Base-by-base conservation (phyloP, 1,140 invertebrate species). In the Cyclina sinensis region DNA sequence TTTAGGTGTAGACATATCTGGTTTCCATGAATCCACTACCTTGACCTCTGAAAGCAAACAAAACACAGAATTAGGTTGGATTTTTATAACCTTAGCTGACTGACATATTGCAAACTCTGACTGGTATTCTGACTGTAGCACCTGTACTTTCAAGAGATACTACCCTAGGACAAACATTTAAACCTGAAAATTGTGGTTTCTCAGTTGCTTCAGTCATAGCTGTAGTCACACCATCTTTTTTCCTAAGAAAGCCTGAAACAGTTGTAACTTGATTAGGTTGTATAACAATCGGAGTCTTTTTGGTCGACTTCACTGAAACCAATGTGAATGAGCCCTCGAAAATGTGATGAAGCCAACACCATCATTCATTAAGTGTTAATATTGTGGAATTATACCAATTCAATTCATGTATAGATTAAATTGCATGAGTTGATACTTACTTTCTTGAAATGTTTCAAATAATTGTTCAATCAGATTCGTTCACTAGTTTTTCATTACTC, bases 1-100 rank as follows among this genome's bases (percentile, higher is more conserved):
- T 35, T 83, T 51, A 46, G 81, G 62, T 21, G 21, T 5, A 21
- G 37, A 48, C 39, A 48, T 35, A 21, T 46, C 62, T 24, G 57
- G 57, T 18, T 24, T 59, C 81, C n/a, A 35, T 27, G 5, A n/a
- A n/a, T n/a, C n/a, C n/a, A n/a, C n/a, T n/a, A n/a, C n/a, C n/a
- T n/a, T n/a, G n/a, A 82, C 80, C 18, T 82, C 80, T 37, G 48
- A 18, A 39, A 82, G 59, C 1, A n/a, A 30, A 65, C 80, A 82
- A 12, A 82, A 37, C 3, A 37, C 16, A 65, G 51, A 7, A 30
- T 82, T 62, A n/a, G 80, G 35, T 21, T 35, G 11, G 1, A 82
- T 65, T n/a, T 18, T 65, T 1, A 82, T 39, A 12, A n/a, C 1
- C 14, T 21, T 32, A 16, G 57, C 16, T 37, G n/a, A n/a, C n/a